Base-by-base conservation (phyloP, 1,140 invertebrate species). In the Drosophila obscura region DNA sequence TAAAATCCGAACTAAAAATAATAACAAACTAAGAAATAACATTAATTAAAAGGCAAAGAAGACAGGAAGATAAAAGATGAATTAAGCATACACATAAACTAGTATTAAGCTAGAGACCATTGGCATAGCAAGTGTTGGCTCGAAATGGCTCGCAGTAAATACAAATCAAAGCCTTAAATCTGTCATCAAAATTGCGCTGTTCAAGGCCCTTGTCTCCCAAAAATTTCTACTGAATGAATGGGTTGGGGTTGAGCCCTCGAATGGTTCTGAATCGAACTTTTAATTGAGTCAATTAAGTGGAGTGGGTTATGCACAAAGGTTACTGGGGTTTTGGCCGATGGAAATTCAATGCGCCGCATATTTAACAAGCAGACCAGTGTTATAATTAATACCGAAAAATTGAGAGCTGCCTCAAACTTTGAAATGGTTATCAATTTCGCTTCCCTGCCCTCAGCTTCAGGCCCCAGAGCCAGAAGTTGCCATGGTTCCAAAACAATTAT, bases 271-370 rank as follows among this genome's bases (percentile, higher is more conserved):
- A 69, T 58, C 52, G n/a, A 75, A 75, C 61, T 59, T 65, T 65
- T 59, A 75, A 75, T 75, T 75, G 61, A 55, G 24, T 49, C 49
- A 75, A 75, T 75, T 75, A 75, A 43, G 43, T 45, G 26, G 35
- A n/a, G 9, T 16, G 46, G 46, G 43, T 19, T 45, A 56, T 31
- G 1, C 13, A 8, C 13, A 24, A 13, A 31, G 9, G 19, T 24
- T 50, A 13, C 9, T 5, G 44, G 44, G 9, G 22, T 44, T 49
- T 69, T 41, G 51, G 4, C 35, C 4, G 11, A 39, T 39, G 53
- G 71, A 59, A 74, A 75, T 50, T 53, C 15, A 48, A 59, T 75
- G 53, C 53, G 43, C n/a, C 75, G 61, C 68, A 45, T 73, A 56
- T 64, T 73, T 64, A 66, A 53, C 53, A 55, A 55, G 71, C 22